Evolutionary conservation across 2,113 vertebrate genomes (phyloP).

Genomic region (Acrocephalus arundinaceus): DNA sequence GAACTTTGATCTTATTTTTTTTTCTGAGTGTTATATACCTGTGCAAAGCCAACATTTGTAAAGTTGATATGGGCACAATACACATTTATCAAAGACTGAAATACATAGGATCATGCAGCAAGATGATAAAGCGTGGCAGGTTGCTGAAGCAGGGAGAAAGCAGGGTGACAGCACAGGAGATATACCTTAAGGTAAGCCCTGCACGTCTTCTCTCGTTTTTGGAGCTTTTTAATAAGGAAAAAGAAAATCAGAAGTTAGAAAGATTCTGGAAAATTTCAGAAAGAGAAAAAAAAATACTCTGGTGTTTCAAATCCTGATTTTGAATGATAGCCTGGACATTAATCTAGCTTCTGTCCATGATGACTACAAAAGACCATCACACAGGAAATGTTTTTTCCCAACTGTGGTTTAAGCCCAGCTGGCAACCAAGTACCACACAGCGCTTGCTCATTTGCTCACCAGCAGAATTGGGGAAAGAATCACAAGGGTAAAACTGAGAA

Average conservation of each 20-base stretch:
- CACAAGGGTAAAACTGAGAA: not conserved
- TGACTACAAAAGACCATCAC: not conserved
- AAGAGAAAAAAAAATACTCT: slow-evolving; percentile 57
- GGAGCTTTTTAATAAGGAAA: slow-evolving; percentile 92
- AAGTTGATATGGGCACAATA: slow-evolving; percentile 77
- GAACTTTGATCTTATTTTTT: slow-evolving; percentile 41
- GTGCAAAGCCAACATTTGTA: slow-evolving; percentile 75
- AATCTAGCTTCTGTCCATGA: not conserved
- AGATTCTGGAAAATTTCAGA: slow-evolving; percentile 68
- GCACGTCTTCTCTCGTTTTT: slow-evolving; percentile 99
- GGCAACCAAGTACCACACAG: not conserved
- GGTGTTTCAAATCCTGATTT: not conserved
- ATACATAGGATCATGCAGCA: slow-evolving; percentile 80
- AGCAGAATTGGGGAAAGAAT: not conserved
- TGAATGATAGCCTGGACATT: not conserved
- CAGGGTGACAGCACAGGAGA: slow-evolving; percentile 84
- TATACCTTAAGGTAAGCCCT: slow-evolving; percentile 99
- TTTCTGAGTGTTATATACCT: slow-evolving; percentile 69
- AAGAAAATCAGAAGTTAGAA: slow-evolving; percentile 83
- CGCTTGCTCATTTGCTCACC: not conserved
- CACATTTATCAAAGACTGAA: slow-evolving; percentile 84
- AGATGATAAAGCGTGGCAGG: slow-evolving; percentile 78
- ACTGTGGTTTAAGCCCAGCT: not conserved
- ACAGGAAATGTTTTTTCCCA: not conserved
- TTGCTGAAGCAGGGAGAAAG: slow-evolving; percentile 77